phyloP scores from a whole-genome alignment of 2,888 invertebrate species.

The Chironomus tentans region DNA sequence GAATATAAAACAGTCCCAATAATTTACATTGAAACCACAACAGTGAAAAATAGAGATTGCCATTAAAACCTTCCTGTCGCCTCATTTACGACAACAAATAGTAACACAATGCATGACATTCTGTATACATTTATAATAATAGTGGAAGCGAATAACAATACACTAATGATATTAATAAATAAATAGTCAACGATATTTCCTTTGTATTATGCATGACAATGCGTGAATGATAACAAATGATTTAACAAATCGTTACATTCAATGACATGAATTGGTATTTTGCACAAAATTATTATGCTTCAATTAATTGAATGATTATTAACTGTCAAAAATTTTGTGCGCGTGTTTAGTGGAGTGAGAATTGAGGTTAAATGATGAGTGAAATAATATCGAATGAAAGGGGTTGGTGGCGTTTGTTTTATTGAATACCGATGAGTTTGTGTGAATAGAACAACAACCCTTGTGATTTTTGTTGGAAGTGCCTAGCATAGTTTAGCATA shows the following conservation, averaged over 20 bases:
- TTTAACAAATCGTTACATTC: not conserved
- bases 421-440: no score
- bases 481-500: no score
- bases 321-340: no score
- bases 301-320: slow-evolving; percentile 2
- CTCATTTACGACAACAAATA: not conserved
- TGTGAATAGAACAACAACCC: no score
- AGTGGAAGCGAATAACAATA: not conserved
- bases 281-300: not conserved
- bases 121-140: not conserved
- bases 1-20: not conserved
- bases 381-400: no score
- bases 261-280: not conserved
- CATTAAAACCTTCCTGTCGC: slow-evolving; percentile 2
- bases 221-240: not conserved
- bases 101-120: no score
- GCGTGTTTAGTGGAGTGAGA: no score
- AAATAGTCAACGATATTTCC: not conserved
- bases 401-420: no score
- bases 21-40: not conserved
- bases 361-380: no score
- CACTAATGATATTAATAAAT: not conserved
- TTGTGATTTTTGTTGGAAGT: no score
- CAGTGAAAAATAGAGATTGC: not conserved
- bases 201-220: not conserved